These are phyloP conservation scores for Ophion ventricosus DNA, from an alignment of 2,888 invertebrate genomes.

Conservation along the genomic window DNA sequence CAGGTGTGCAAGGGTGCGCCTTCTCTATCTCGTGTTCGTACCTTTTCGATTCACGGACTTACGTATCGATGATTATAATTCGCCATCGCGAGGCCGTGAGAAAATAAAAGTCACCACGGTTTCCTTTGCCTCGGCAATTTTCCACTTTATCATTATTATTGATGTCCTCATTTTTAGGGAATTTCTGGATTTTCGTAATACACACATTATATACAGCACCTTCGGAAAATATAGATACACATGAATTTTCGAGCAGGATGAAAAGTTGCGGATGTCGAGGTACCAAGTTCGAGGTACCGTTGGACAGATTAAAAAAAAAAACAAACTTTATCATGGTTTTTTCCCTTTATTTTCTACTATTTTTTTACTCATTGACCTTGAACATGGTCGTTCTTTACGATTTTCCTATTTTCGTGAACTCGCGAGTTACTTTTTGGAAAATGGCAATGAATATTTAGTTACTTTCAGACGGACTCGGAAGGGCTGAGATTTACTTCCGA, in stretches of 20 bases:
- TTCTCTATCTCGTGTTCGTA: neutral
- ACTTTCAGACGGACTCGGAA: neutral
- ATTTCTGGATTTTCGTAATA: neutral
- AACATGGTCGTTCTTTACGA: neutral
- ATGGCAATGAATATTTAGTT: neutral
- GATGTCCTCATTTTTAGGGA: slow-evolving; percentile 40
- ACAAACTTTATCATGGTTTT: neutral
- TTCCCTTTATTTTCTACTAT: neutral
- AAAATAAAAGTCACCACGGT: neutral
- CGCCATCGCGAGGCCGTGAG: neutral
- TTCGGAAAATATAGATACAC: neutral
- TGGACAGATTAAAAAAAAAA: neutral
- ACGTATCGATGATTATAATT: slow-evolving; percentile 20
- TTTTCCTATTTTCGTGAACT: neutral
- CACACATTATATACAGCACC: neutral
- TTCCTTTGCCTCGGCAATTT: neutral
- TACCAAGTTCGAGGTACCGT: neutral
- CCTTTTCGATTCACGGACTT: slow-evolving; percentile 1
- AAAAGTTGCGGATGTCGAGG: neutral
- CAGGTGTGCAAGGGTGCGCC: neutral
- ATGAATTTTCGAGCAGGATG: neutral
- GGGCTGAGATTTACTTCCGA: neutral
- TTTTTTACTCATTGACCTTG: neutral
- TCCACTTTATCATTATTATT: slow-evolving; percentile 8
- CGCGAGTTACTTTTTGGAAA: neutral